Evolutionary conservation across 2,113 vertebrate genomes (phyloP).

Genomic region (Micromys minutus): DNA sequence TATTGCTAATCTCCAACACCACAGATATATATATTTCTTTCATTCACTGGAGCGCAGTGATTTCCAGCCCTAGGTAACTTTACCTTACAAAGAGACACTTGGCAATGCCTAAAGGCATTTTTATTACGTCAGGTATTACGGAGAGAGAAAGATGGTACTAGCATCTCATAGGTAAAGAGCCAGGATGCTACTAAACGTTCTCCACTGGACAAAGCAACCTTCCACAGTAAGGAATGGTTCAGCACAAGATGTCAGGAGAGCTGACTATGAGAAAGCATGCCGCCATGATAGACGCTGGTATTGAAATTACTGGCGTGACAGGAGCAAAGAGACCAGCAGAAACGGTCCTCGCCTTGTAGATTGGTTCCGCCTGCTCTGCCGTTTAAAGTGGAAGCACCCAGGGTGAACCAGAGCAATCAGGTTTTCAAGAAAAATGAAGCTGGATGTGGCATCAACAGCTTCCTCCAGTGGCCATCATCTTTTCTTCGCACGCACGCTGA

Average conservation of each 20-base stretch:
- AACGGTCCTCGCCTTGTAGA: neutral
- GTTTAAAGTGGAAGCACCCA: neutral
- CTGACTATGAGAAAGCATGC: neutral
- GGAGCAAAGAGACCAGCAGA: neutral
- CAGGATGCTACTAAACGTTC: neutral
- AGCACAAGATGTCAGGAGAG: neutral
- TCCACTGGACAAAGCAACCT: neutral
- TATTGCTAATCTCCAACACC: neutral
- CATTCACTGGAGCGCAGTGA: neutral
- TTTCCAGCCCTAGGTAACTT: neutral
- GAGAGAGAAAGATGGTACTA: neutral
- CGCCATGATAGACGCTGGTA: neutral
- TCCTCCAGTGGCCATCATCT: neutral
- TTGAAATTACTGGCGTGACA: neutral
- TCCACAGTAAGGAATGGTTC: neutral
- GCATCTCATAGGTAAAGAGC: neutral
- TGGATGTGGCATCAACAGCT: neutral
- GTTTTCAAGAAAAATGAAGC: neutral
- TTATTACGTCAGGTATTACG: neutral
- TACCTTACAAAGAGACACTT: neutral
- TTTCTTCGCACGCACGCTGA: neutral
- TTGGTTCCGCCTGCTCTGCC: neutral
- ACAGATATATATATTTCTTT: no score
- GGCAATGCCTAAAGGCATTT: slow-evolving; percentile 43
- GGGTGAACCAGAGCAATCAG: neutral